Evolutionary conservation across 2,888 invertebrate genomes (phyloP), one percentile per base, ranked within the genome.

Genomic region (Epirrita christyi): DNA sequence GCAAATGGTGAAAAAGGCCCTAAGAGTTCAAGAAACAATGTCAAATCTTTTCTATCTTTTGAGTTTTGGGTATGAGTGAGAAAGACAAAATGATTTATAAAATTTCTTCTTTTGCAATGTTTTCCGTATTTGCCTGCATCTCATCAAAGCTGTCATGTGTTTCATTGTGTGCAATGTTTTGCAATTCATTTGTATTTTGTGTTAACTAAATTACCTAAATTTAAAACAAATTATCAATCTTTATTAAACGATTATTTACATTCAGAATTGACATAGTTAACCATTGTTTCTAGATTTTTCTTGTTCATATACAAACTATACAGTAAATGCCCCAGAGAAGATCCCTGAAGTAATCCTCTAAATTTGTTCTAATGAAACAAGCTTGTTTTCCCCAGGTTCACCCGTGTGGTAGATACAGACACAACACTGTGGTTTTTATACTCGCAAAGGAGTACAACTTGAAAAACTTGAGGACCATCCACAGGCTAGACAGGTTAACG

Each of bases 361-460:
- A 40, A 38, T n/a, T 34, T 48, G 6, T 41, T 51, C 44, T 59
- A 58, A 59, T 61, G 15, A 65, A 61, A 68, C 57, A 57, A 63
- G 61, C 62, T 55, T 53, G 57, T 52, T 68, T 61, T 69, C 60
- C 63, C 44, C 92, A 98, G 98, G 97, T 98, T 59, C 99, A 99
- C 88, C 99, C 99, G 2, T 99, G 99, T 86, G 99, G 99, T 61
- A 94, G 99, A 78, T 99, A 99, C 91, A 94, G 98, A 51, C 98
- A 98, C 93, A 99, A 99, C 91, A 98, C 98, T 6, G 97, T 99
- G 65, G 96, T 98, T 54, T 98, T 98, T 85, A 98, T 99, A 76
- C 94, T 99, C 76, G 98, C 98, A 71, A 98, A 98, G 90, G 98
- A 99, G 88, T 96, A 98, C 87, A 97, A 97, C 88, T 93, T 98